A percentile compares a stretch with the other conserved stretches of the same genome.
Conservation (phyloP, 2,888 invertebrate genomes). For the Eubasilissa splendida region DNA sequence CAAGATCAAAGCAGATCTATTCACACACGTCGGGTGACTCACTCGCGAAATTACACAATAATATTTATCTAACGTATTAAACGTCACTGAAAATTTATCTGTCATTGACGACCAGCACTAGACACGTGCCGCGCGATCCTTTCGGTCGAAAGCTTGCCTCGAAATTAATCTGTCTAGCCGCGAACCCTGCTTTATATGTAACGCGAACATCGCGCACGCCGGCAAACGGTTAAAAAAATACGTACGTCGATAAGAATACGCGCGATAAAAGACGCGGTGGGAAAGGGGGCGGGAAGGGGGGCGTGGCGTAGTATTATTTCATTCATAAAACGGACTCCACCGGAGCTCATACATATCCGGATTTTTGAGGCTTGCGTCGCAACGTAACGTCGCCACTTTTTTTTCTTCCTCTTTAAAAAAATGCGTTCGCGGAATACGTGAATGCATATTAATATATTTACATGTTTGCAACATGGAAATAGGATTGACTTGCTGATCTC, state of each 20-base stretch:
- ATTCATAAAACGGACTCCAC: conserved; percentile 19
- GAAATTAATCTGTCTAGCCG: conserved; percentile 24
- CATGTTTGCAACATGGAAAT: no score
- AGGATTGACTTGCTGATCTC: no score
- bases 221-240: not conserved
- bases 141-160: conserved; percentile 5
- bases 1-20: not conserved
- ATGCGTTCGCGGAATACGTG: no score
- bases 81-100: not conserved
- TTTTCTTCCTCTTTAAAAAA: no score
- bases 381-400: not conserved
- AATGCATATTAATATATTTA: no score
- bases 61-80: not conserved
- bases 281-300: not conserved
- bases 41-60: conserved; percentile 24
- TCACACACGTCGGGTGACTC: conserved; percentile 4
- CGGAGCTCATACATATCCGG: conserved; percentile 10
- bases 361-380: conserved; percentile 5
- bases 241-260: conserved; percentile 15
- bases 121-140: conserved; percentile 34
- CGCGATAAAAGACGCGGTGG: no score
- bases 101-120: not conserved
- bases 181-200: conserved; percentile 15
- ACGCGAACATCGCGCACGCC: not conserved
- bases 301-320: conserved; percentile 7